Evolutionary conservation across 2,113 vertebrate genomes (phyloP).

Genomic region (Triplophysa dalaica): DNA sequence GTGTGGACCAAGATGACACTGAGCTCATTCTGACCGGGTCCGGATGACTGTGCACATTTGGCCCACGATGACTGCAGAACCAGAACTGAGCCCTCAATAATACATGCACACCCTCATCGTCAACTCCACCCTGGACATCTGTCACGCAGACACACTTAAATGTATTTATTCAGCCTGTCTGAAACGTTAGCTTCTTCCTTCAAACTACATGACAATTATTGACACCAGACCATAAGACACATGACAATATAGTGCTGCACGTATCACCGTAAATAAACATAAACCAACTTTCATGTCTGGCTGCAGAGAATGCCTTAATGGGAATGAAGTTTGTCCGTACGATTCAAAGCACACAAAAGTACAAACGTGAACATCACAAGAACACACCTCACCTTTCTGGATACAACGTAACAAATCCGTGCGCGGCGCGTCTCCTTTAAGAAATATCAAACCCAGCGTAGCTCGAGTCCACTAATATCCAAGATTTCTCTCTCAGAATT

Average conservation of each 20-base stretch:
- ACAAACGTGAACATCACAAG: neutral
- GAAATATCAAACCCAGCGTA: conserved; percentile 42
- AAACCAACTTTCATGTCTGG: neutral
- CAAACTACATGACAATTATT: neutral
- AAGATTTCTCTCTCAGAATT: conserved; percentile 34
- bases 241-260: neutral
- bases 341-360: neutral
- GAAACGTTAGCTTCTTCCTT: neutral
- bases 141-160: conserved; percentile 20
- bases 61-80: conserved; percentile 13
- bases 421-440: conserved; percentile 36
- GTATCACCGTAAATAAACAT: neutral
- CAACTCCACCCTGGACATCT: conserved; percentile 38
- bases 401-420: neutral
- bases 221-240: neutral
- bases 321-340: neutral
- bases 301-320: neutral
- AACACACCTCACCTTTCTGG: conserved; percentile 3
- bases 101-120: conserved; percentile 22
- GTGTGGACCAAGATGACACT: neutral
- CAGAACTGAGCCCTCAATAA: conserved; percentile 15
- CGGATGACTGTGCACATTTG: conserved; percentile 45
- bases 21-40: neutral
- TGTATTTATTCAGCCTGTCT: neutral
- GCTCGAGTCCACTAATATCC: conserved; percentile 57